Evolutionary conservation across 2,113 vertebrate species (phyloP), one percentile per base, ranked within the genome.

Genomic region (Callipepla californica): DNA sequence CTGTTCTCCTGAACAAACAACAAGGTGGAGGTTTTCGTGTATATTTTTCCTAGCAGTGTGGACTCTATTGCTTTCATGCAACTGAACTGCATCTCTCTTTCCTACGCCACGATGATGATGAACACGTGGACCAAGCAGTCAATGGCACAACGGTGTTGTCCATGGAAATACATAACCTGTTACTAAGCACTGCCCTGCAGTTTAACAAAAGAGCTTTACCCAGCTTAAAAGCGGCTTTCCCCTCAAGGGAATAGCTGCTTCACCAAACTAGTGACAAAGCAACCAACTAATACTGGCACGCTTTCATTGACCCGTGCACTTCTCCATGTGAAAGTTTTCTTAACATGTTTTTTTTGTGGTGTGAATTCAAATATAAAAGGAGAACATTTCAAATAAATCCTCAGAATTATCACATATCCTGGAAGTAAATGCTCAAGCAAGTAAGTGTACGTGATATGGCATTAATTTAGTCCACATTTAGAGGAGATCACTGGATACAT

Each of bases 221-320:
- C 78, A 76, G 34, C 62, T 83, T 89, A 89, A 90, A 95, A 75
- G 58, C 40, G 85, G 23, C 51, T 89, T 92, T 87, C 32, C 30
- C 84, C 55, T 30, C 45, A 59, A 55, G 16, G 13, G 4, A 30
- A 48, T 6, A 74, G 17, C 50, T 30, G 48, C 30, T 66, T 81
- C n/a, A 78, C 25, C 48, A 59, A 80, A 32, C 40, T 28, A 81
- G 44, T 59, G 67, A 65, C 74, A 69, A 23, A n/a, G 4, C 9
- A 81, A 45, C 28, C 26, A 50, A 32, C 21, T 47, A 30, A 67
- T 9, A 13, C 11, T 11, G 65, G 83, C 68, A 21, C 1, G 9
- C 51, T 68, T 88, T 86, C 61, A 78, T 51, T 20, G 13, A 72
- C 59, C 21, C 47, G 36, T 28, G 47, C 13, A n/a, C 45, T 45